These are phyloP conservation scores for Marcusenius ussheri DNA, from an alignment of 2,113 vertebrate genomes.

Conservation along the genomic window DNA sequence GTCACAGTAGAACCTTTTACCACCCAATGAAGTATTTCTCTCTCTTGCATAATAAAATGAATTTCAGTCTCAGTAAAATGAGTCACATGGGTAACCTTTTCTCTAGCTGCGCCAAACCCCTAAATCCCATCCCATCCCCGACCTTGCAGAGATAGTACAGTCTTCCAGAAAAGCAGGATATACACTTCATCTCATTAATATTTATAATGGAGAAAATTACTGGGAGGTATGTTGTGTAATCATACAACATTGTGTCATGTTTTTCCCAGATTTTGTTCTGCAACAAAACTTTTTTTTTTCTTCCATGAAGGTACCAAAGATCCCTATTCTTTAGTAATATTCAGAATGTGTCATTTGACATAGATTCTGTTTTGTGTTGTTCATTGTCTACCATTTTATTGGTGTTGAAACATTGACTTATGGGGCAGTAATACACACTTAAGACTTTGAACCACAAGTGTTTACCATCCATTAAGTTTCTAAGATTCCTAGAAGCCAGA, in stretches of 20 bases:
- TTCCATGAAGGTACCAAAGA: neutral
- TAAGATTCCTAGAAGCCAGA: neutral
- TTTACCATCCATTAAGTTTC: neutral
- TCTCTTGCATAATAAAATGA: neutral
- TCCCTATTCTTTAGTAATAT: neutral
- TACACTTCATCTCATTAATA: conserved; percentile 5
- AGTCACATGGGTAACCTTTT: neutral
- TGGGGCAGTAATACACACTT: neutral
- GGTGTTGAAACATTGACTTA: neutral
- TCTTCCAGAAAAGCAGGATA: neutral
- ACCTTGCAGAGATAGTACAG: neutral
- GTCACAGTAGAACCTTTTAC: neutral
- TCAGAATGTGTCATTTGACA: neutral
- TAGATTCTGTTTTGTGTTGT: neutral
- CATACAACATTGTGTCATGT: neutral
- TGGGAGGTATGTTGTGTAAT: neutral
- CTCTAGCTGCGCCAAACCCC: neutral
- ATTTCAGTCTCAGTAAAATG: neutral
- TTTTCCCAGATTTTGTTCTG: neutral
- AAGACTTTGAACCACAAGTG: neutral
- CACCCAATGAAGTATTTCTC: neutral
- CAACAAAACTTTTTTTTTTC: neutral
- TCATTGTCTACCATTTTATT: neutral
- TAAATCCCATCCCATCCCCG: neutral
- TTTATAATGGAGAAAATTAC: neutral